Conservation (phyloP, 2,888 invertebrate species). For the Polyommatus icarus region DNA sequence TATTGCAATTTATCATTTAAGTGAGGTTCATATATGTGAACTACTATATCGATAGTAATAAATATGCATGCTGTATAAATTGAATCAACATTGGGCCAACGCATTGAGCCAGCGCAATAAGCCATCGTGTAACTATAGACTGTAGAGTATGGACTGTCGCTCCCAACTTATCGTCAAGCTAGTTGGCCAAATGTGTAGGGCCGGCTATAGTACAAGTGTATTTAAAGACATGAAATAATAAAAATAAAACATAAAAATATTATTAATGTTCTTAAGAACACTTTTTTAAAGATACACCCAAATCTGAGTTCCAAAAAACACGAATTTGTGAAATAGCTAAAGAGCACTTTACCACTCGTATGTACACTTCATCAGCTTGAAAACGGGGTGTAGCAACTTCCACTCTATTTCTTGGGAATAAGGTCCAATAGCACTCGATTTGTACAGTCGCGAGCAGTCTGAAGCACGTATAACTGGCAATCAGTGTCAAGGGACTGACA, state of each 20-base stretch:
- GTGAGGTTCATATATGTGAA: not conserved
- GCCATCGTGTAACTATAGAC: too few relatives aligned
- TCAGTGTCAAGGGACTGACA: slow-evolving; percentile 7
- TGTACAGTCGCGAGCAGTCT: not conserved
- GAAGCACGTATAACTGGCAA: slow-evolving; percentile 8
- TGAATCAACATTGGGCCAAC: too few relatives aligned
- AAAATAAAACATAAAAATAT: not conserved
- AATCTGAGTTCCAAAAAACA: not conserved
- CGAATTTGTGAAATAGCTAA: not conserved
- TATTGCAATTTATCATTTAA: not conserved
- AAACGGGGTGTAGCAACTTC: not conserved
- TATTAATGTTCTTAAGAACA: not conserved
- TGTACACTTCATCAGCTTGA: not conserved
- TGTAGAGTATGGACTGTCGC: too few relatives aligned
- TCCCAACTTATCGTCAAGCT: too few relatives aligned
- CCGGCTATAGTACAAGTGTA: too few relatives aligned
- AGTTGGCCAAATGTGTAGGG: too few relatives aligned
- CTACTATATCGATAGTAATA: not conserved
- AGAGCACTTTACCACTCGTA: slow-evolving; percentile 14
- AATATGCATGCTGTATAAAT: not conserved
- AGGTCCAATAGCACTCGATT: not conserved
- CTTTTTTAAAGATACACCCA: not conserved
- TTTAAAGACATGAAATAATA: too few relatives aligned
- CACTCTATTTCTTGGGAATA: not conserved
- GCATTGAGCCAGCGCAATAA: too few relatives aligned